These are phyloP conservation scores for Plebejus anna DNA, from an alignment of 2,888 invertebrate species.

Conservation along the genomic window DNA sequence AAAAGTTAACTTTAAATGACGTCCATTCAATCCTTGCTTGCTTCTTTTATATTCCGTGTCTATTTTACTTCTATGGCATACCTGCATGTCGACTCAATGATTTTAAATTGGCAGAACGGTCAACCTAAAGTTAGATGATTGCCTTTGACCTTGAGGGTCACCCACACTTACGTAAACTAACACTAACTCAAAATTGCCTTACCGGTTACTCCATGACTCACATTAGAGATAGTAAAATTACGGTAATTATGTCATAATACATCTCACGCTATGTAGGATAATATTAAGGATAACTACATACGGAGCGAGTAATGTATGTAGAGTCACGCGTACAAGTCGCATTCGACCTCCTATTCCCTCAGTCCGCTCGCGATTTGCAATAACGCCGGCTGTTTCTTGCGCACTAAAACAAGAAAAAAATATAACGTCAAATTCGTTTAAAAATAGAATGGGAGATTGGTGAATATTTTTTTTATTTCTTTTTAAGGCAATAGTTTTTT, in stretches of 20 bases:
- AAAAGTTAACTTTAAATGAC: too few relatives aligned
- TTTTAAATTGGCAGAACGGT: neutral
- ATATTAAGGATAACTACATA: conserved; percentile 18
- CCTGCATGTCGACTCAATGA: neutral
- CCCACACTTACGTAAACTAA: conserved; percentile 16
- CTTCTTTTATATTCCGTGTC: too few relatives aligned
- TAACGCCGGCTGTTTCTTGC: conserved; percentile 52
- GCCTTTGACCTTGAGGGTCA: conserved; percentile 13
- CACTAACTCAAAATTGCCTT: conserved; percentile 2
- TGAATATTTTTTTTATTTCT: conserved; percentile 35
- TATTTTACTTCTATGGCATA: too few relatives aligned
- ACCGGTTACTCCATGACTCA: conserved; percentile 9
- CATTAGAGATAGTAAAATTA: conserved; percentile 15
- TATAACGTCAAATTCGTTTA: conserved; percentile 10
- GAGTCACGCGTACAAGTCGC: conserved; percentile 1
- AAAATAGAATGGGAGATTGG: conserved; percentile 30
- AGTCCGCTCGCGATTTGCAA: conserved; percentile 62
- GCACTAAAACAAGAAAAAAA: conserved; percentile 16
- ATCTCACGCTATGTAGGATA: neutral
- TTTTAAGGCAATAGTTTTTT: conserved; percentile 5
- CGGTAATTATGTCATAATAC: neutral
- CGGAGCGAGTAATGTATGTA: conserved; percentile 14
- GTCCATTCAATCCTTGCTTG: too few relatives aligned
- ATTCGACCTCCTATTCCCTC: conserved; percentile 43
- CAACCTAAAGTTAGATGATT: neutral